Evolutionary conservation across 2,888 invertebrate species (phyloP).

Genomic region (Andrena trimmerana): DNA sequence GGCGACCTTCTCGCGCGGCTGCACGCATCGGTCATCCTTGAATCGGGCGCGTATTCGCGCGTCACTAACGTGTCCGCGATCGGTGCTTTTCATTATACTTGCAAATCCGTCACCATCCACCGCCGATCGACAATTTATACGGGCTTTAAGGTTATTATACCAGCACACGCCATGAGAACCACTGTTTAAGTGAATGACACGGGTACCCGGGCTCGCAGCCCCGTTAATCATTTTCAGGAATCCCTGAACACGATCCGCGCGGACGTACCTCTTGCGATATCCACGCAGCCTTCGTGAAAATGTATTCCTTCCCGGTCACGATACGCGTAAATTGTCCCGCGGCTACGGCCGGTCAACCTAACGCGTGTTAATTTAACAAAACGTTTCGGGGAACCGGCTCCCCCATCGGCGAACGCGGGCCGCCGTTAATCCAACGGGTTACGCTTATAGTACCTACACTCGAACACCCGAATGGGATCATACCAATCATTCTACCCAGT

Average conservation of each 20-base stretch:
- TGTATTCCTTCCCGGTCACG: constrained; percentile 29
- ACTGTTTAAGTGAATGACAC: constrained; percentile 73
- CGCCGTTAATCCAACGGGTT: background rate
- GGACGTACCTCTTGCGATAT: constrained; percentile 14
- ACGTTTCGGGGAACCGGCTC: constrained; percentile 42
- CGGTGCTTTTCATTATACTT: constrained; percentile 68
- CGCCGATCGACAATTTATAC: constrained; percentile 52
- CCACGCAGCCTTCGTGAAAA: constrained; percentile 14
- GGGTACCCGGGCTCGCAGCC: constrained; percentile 62
- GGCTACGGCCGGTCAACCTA: constrained; percentile 13
- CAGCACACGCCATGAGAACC: constrained; percentile 66
- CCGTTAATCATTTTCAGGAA: constrained; percentile 77
- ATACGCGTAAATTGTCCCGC: constrained; percentile 55
- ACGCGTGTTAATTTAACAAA: constrained; percentile 54
- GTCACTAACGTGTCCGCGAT: constrained; percentile 43
- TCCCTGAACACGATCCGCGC: constrained; percentile 53
- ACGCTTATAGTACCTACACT: background rate
- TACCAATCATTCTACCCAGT: background rate
- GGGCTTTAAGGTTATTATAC: constrained; percentile 27
- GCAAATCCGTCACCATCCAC: constrained; percentile 56
- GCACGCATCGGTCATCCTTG: constrained; percentile 5
- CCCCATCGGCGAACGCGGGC: background rate
- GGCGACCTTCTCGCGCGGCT: constrained; percentile 19
- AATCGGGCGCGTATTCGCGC: constrained; percentile 2
- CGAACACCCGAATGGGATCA: too few species aligned